These are phyloP conservation scores for Rhabditoides inermis DNA, from an alignment of 2,888 invertebrate genomes.

Conservation along the genomic window DNA sequence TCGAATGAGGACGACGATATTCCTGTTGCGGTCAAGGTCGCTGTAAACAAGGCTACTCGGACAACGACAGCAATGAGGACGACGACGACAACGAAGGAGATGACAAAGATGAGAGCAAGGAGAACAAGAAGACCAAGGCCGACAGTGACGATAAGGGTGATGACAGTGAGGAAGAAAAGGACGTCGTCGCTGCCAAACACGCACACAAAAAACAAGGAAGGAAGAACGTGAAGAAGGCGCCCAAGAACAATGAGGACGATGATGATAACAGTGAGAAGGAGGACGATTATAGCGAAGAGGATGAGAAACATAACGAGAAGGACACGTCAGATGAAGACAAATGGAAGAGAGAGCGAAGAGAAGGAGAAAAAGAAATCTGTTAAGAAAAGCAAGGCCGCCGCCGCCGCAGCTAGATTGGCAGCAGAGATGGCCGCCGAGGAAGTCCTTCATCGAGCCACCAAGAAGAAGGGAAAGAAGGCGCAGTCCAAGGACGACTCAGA, in stretches of 20 bases:
- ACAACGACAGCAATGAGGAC: no score
- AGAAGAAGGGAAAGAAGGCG: conserved; percentile 2
- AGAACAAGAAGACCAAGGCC: conserved; percentile 13
- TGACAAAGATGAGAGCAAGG: no score
- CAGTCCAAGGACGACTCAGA: conserved; percentile 1
- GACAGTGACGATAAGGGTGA: conserved; percentile 14
- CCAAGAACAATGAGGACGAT: conserved; percentile 6
- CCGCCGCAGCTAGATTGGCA: no score
- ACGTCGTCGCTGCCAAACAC: no score
- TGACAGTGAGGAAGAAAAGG: conserved; percentile 8
- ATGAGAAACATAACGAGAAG: conserved; percentile 16
- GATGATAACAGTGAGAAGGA: conserved; percentile 5
- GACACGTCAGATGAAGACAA: no score
- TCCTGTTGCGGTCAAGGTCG: no score
- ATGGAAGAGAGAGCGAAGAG: background rate
- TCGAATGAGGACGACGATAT: no score
- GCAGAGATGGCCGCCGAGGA: background rate
- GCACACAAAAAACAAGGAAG: conserved; percentile 11
- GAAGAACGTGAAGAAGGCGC: conserved; percentile 7
- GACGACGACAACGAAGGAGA: no score
- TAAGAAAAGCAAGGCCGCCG: conserved; percentile 1
- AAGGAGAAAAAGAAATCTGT: background rate
- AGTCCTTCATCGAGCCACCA: conserved; percentile 6
- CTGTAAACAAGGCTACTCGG: no score
- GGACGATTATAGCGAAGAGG: conserved; percentile 6